Evolutionary conservation across 53 echinoderm and acorn worm genomes (phyloP), one percentile per base, ranked within the genome.

Genomic region (Echinarachnius parma): DNA sequence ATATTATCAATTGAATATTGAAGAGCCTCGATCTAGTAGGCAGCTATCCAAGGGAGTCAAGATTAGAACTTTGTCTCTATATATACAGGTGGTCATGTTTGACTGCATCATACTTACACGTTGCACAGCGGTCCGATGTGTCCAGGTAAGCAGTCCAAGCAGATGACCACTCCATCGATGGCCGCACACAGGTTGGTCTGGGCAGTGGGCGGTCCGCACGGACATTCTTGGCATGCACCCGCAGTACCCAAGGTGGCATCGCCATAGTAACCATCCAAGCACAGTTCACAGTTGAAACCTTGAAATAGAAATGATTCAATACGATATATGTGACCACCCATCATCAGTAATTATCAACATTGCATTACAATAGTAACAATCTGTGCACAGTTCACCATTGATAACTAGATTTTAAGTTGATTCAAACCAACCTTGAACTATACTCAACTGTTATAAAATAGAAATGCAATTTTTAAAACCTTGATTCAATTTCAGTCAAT

Each of bases 251-350:
- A 9, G 34, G 84, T 86, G 53, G 94, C 94, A 75, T 90, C 61
- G 36, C 94, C 94, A 67, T 93, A 90, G 76, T 65, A 90, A 64
- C 89, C 94, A 77, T 80, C 78, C 16, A 64, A 58, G 76, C 94
- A 90, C 0, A 71, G 48, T 60, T 93, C 86, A 60, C 93, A 93
- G 78, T 89, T 93, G 26, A 89, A 86, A 28, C 93, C 93, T 93
- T 60, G 4, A 29, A 16, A 42, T 34, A 22, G 27, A 10, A 35
- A 31, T 23, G 11, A 55, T 5, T 25, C 9, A 67, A 14, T 47
- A 15, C 28, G 3, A 47, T 24, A 53, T 53, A 26, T 15, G 26
- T 53, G n/a, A n/a, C 3, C 9, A 9, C n/a, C 22, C 27, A 28
- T 26, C 29, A 56, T 28, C 8, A 27, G 25, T 56, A 24, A 56